Evolutionary conservation across 2,113 vertebrate genomes (phyloP), one percentile per base, ranked within the genome.

Genomic region (Oxyura jamaicensis): DNA sequence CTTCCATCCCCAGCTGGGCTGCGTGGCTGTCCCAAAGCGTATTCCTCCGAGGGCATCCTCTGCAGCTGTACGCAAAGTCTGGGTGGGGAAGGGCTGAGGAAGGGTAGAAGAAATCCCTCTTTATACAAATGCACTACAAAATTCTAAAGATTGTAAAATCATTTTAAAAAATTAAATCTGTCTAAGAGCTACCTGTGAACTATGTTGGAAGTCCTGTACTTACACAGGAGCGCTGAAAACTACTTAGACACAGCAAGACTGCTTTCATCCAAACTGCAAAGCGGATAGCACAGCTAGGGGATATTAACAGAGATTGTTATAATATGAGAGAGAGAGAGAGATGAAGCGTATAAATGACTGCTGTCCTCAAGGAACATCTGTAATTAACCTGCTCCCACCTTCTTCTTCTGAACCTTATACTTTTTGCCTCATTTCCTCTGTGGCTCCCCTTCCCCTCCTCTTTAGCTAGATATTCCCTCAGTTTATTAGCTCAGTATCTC

Each of bases 51-150:
- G 6, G 31, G 21, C 11, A 29, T 56, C 50, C 31, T 66, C 83
- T 1, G 1, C 1, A 1, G 77, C 25, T n/a, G 22, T 33, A 68
- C 2, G 13, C 16, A 59, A 68, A 46, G 42, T 19, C 22, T 50
- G 19, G 7, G 26, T 35, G 7, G 7, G 41, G 46, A 62, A 68
- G 35, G 26, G 41, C 48, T 77, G 65, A 77, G 28, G 53, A 50
- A 44, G 25, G 12, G 72, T 35, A 59, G 46, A 72, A 86, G 22
- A 86, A 73, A 88, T 16, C 39, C 8, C 15, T 66, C 62, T 65
- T 56, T 63, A 35, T 65, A 74, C 53, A 36, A 59, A 53, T 15
- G 52, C 2, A 41, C 10, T 53, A 31, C 15, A 58, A 44, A 87
- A 83, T 39, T 62, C 55, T 41, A 63, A 65, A 78, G 58, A 31